Evolutionary conservation across 2,113 vertebrate species (phyloP), one percentile per base, ranked within the genome.

Genomic region (Eudyptes chrysolophus): DNA sequence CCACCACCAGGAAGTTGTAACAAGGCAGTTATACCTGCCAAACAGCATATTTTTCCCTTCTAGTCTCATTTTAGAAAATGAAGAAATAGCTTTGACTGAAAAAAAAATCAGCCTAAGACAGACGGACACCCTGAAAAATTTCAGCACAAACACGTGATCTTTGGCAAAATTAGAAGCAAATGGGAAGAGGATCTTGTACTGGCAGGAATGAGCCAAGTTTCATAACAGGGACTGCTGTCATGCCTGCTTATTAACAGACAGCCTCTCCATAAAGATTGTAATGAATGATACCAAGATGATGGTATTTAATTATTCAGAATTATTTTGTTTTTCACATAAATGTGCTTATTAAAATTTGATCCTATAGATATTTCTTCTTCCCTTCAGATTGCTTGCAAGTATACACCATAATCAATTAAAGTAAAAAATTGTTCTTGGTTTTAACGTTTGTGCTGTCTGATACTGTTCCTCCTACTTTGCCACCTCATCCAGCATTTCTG

Each of bases 341-440:
- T 87, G 16, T n/a, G 11, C 65, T 87, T 94, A 95, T 89, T 91
- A 95, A 97, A 95, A 95, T 91, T 94, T 69, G 44, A 92, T 95
- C 57, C 52, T 87, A 89, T 91, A 84, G 57, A 75, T 84, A 82
- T 36, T 92, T 89, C 57, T 82, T 79, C 54, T 94, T 40, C 57
- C 70, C 57, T 94, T 96, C 77, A 82, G 48, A 84, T 61, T 79
- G 49, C 26, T 86, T 92, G 49, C 38, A 90, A 88, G 36, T 52
- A 30, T 55, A 61, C 24, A 49, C 6, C 20, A 64, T 6, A 22
- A 91, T 75, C 60, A 87, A 76, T 82, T 55, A 78, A 89, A 94
- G 68, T 16, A 40, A 69, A 94, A 71, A 65, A 27, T 2, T 16
- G 3, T 27, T 40, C 36, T 81, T 78, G 19, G 3, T 40, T 86